A percentile compares a stretch with the other conserved stretches of the same genome.
phyloP scores from a whole-genome alignment of 2,797 vertebrate species.

The Muraenolepis orangiensis region DNA sequence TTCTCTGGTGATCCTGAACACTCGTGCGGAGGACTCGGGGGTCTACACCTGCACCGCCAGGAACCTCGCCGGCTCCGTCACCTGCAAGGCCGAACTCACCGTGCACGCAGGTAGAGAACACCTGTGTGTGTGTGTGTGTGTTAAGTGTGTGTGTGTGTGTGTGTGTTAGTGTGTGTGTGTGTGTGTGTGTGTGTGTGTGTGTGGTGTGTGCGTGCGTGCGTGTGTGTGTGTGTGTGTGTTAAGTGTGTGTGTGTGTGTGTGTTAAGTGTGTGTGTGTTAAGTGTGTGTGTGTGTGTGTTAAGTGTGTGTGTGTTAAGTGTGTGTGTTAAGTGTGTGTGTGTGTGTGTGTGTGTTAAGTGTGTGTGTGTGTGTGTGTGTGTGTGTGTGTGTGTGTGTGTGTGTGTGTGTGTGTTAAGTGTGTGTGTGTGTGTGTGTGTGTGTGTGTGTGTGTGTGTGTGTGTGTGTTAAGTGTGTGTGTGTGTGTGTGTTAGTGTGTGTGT shows the following conservation, averaged over 20 bases:
- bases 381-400: no score
- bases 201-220: not conserved
- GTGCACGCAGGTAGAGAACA: conserved; percentile 77
- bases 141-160: not conserved
- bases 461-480: not conserved
- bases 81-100: conserved; percentile 94
- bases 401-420: no score
- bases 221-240: no score
- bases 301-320: not conserved
- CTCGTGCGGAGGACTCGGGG: conserved; percentile 79
- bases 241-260: not conserved
- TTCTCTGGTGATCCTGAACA: conserved; percentile 89
- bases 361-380: not conserved
- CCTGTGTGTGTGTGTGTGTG: not conserved
- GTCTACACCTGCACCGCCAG: conserved; percentile 93
- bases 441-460: not conserved
- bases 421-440: not conserved
- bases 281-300: not conserved
- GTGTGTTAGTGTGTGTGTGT: not conserved
- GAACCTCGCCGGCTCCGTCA: conserved; percentile 90
- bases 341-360: no score
- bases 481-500: not conserved
- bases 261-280: no score
- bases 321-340: not conserved
- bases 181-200: not conserved